Base-by-base conservation (phyloP, 2,797 vertebrate genomes). In the Pseudomugil tenellus region DNA sequence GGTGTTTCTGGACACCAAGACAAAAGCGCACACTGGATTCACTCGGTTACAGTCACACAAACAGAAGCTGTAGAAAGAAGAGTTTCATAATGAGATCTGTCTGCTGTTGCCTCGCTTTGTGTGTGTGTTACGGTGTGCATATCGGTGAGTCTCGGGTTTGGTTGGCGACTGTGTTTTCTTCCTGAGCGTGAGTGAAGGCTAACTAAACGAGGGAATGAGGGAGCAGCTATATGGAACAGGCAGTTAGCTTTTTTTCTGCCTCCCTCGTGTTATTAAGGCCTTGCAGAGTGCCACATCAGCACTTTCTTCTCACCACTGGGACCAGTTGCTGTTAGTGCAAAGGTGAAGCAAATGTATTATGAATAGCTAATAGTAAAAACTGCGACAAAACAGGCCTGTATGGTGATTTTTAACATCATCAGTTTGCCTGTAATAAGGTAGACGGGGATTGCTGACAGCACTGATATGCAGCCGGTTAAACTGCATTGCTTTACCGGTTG, bases 311-410 rank as follows among this genome's bases (percentile, higher is more conserved):
- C 70, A 53, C 89, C 74, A 21, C 70, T 26, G 88, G 87, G 90
- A 89, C 76, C 76, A 68, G 81, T 90, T 88, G 83, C 90, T 86
- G 83, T 87, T 84, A 76, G 79, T 8, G 43, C 60, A 3, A 73
- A 85, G 87, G 85, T 86, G 84, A 89, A 90, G 80, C 86, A 80
- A 87, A 88, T 88, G 77, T 85, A 87, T 87, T 87, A 91, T 91
- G 86, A 91, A 91, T 86, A 77, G 80, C 87, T 87, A 89, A 89
- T 88, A 80, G 85, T 83, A 82, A 87, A 87, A 74, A 35, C n/a
- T 0, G 17, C 80, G 49, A 59, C 60, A 43, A 77, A 70, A 63
- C 8, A 1, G 60, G 56, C 43, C 61, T 69, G 48, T 68, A 67
- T 75, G 70, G 72, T 58, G 64, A 73, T 74, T 84, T 80, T 84